phyloP scores from a whole-genome alignment of 2,888 invertebrate genomes.

The Disparrhopalites patrizii region DNA sequence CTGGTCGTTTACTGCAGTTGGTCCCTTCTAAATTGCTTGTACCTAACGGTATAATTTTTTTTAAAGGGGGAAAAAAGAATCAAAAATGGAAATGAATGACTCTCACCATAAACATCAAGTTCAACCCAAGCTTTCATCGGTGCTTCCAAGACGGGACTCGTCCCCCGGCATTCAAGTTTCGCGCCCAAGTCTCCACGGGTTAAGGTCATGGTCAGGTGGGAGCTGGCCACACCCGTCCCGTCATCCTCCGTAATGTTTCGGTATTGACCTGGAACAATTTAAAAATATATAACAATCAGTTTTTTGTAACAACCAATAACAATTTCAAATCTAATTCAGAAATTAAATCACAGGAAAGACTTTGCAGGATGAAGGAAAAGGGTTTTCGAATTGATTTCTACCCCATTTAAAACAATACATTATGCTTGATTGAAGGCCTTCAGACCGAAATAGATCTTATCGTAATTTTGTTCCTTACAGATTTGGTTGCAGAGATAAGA shows the following conservation, averaged over 20 bases:
- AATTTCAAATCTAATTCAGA: background rate
- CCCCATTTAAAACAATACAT: too few relatives aligned
- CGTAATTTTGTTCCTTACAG: too few relatives aligned
- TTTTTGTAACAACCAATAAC: too few relatives aligned
- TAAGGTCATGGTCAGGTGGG: constrained; percentile 63
- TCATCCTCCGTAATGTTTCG: constrained; percentile 56
- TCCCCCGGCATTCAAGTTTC: constrained; percentile 67
- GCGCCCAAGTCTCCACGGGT: constrained; percentile 69
- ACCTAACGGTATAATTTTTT: too few relatives aligned
- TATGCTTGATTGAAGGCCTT: too few relatives aligned
- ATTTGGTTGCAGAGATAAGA: too few relatives aligned
- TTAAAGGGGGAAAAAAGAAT: too few relatives aligned
- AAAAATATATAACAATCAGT: constrained; percentile 2
- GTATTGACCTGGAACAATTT: constrained; percentile 56
- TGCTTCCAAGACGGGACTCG: constrained; percentile 63
- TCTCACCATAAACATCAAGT: constrained; percentile 70
- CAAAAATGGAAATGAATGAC: constrained; percentile 15
- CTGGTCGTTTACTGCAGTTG: too few relatives aligned
- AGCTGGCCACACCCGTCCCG: constrained; percentile 63
- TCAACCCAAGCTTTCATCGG: constrained; percentile 54
- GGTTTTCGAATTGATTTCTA: too few relatives aligned
- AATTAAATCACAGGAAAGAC: background rate
- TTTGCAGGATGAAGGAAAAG: too few relatives aligned
- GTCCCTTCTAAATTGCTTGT: too few relatives aligned
- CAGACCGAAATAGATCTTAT: too few relatives aligned